Evolutionary conservation across 2,888 invertebrate species (phyloP).

Genomic region (Caenorhabditis sp.): DNA sequence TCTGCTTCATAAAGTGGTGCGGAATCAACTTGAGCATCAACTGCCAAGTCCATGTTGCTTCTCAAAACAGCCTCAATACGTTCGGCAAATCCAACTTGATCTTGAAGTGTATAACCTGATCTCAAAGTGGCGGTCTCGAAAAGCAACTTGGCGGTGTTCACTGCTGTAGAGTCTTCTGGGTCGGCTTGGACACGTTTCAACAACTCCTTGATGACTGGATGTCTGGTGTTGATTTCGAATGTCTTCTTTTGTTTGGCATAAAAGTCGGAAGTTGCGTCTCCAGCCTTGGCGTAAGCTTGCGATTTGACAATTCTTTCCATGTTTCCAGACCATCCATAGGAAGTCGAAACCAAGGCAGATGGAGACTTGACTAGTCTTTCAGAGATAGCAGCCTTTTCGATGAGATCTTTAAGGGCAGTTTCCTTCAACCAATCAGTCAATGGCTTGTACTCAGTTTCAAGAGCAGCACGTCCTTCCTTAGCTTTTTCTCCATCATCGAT

Average conservation of each 20-base stretch:
- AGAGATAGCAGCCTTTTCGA: constrained; percentile 84
- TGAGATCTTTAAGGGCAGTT: constrained; percentile 74
- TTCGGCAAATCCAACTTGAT: constrained; percentile 82
- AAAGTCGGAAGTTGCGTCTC: constrained; percentile 83
- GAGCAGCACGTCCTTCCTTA: constrained; percentile 79
- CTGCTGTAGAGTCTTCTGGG: constrained; percentile 81
- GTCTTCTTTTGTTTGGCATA: constrained; percentile 92
- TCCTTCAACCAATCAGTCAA: constrained; percentile 88
- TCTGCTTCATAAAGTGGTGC: constrained; percentile 74
- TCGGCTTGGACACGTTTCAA: constrained; percentile 82
- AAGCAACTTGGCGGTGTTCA: constrained; percentile 86
- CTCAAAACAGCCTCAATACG: constrained; percentile 88
- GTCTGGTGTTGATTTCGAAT: constrained; percentile 94
- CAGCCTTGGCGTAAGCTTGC: constrained; percentile 93
- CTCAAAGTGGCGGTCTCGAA: constrained; percentile 89
- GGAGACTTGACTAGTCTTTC: constrained; percentile 89
- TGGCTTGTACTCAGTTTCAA: constrained; percentile 85
- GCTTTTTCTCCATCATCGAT: constrained; percentile 69
- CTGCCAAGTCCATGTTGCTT: constrained; percentile 72
- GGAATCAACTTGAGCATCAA: constrained; percentile 66
- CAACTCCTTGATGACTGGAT: constrained; percentile 91
- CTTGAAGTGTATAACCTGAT: constrained; percentile 90
- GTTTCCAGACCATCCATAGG: constrained; percentile 98
- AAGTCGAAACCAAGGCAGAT: constrained; percentile 92
- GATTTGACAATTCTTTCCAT: constrained; percentile 90